Conservation (phyloP, 1,140 invertebrate genomes). For the Vollenhovia emeryi region DNA sequence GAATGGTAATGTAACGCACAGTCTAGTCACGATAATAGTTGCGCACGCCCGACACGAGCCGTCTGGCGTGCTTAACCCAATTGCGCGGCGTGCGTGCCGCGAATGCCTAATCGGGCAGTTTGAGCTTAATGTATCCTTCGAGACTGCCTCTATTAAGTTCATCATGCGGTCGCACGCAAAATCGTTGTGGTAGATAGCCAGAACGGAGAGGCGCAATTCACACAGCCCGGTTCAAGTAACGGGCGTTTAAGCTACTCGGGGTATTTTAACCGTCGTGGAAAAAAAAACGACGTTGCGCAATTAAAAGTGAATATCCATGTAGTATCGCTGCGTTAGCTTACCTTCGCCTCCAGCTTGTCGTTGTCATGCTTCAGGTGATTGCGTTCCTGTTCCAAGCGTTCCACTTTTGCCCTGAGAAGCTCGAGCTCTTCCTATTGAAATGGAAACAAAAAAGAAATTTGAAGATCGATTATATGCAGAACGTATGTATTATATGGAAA, state of each 20-base stretch:
- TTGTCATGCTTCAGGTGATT: slow-evolving; percentile 94
- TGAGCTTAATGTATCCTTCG: slow-evolving; percentile 42
- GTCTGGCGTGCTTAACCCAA: slow-evolving; percentile 72
- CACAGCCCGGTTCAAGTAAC: slow-evolving; percentile 1
- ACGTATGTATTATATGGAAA: background rate
- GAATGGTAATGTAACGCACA: slow-evolving; percentile 16
- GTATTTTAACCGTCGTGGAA: background rate
- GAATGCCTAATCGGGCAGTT: slow-evolving; percentile 39
- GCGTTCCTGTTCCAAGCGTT: slow-evolving; percentile 94
- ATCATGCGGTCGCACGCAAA: slow-evolving; percentile 49
- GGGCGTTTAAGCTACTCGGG: background rate
- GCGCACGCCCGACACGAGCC: slow-evolving; percentile 46
- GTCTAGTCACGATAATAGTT: slow-evolving; percentile 63
- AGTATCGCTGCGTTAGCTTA: slow-evolving; percentile 84
- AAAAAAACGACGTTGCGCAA: background rate
- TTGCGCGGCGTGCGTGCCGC: slow-evolving; percentile 63
- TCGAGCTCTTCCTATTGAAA: slow-evolving; percentile 92
- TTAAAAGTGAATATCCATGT: background rate
- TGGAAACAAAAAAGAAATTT: background rate
- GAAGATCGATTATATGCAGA: slow-evolving; percentile 5
- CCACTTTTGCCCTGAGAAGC: slow-evolving; percentile 91
- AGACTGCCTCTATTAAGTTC: slow-evolving; percentile 48
- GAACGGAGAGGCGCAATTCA: slow-evolving; percentile 21
- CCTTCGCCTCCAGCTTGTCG: slow-evolving; percentile 95
- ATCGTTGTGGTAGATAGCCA: slow-evolving; percentile 11